Conservation (phyloP, 2,113 vertebrate species). For the Rhinopomastus cyanomelas region DNA sequence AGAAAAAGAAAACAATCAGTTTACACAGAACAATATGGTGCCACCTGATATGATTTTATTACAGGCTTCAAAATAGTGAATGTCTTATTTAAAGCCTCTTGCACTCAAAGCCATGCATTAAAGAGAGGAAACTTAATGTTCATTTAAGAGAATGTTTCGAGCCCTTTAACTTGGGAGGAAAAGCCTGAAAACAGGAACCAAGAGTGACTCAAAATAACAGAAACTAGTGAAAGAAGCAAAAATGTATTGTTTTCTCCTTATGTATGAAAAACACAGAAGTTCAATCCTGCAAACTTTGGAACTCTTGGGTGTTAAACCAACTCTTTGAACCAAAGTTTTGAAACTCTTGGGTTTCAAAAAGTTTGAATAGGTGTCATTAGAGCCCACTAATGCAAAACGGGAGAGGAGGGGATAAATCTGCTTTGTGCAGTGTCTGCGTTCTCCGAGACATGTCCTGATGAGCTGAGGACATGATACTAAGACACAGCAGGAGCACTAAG, state of each 20-base stretch:
- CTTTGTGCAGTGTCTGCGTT: not conserved
- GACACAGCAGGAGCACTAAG: not conserved
- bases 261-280: constrained; percentile 31
- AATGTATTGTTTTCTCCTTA: constrained; percentile 55
- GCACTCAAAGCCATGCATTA: constrained; percentile 53
- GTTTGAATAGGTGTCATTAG: constrained; percentile 38
- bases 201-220: constrained; percentile 55
- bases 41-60: constrained; percentile 59
- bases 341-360: constrained; percentile 18
- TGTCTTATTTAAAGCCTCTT: constrained; percentile 58
- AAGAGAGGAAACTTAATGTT: constrained; percentile 60
- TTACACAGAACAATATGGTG: constrained; percentile 38
- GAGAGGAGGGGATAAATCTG: not conserved
- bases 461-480: not conserved
- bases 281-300: constrained; percentile 46
- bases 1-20: constrained; percentile 40
- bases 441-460: not conserved
- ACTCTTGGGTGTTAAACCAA: constrained; percentile 31
- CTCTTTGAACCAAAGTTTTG: too few relatives aligned
- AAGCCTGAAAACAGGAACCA: constrained; percentile 26
- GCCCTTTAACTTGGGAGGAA: constrained; percentile 8
- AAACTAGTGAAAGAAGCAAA: constrained; percentile 40
- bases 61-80: constrained; percentile 34
- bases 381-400: not conserved
- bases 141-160: constrained; percentile 55